A percentile compares a stretch with the other conserved stretches of the same genome.
These are phyloP conservation scores for Hydractinia symbiolongicarpus DNA, from an alignment of 30 jellyfish, hydroid and myxozoan species.

Conservation along the genomic window DNA sequence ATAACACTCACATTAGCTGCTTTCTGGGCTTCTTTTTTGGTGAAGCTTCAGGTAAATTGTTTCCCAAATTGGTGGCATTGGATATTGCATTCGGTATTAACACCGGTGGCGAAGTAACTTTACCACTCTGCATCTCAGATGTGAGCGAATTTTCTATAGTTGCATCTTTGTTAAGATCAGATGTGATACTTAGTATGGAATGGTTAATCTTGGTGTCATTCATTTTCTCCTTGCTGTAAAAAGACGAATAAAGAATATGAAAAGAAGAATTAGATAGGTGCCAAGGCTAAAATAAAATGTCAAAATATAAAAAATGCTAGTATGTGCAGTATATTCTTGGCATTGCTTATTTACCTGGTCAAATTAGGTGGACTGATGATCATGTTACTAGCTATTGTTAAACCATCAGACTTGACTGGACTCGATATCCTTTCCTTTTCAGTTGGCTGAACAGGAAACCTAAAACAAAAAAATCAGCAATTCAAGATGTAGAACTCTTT, in stretches of 20 bases:
- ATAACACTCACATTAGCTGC: slow-evolving; percentile 75
- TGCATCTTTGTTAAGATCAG: slow-evolving; percentile 7
- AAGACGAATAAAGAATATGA: neutral
- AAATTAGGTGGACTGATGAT: slow-evolving; percentile 25
- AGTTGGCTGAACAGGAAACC: slow-evolving; percentile 68
- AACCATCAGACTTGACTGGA: slow-evolving; percentile 61
- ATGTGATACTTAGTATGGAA: slow-evolving; percentile 23
- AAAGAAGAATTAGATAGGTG: neutral
- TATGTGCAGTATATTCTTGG: neutral
- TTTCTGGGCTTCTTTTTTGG: slow-evolving; percentile 95
- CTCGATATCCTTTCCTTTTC: slow-evolving; percentile 75
- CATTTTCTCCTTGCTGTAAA: slow-evolving; percentile 1
- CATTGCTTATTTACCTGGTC: slow-evolving; percentile 12
- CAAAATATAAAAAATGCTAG: neutral
- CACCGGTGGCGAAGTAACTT: neutral
- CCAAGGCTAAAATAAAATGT: neutral
- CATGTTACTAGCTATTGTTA: slow-evolving; percentile 8
- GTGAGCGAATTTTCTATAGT: neutral
- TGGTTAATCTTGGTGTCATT: slow-evolving; percentile 15
- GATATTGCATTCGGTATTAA: neutral
- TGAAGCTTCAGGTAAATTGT: slow-evolving; percentile 69
- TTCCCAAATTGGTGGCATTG: neutral
- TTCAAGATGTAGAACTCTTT: no score
- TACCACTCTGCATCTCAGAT: neutral
- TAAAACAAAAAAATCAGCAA: slow-evolving; percentile 8